A percentile compares a stretch with the other conserved stretches of the same genome.
Conservation (phyloP, 2,888 invertebrate species). For the Steromphala cineraria region DNA sequence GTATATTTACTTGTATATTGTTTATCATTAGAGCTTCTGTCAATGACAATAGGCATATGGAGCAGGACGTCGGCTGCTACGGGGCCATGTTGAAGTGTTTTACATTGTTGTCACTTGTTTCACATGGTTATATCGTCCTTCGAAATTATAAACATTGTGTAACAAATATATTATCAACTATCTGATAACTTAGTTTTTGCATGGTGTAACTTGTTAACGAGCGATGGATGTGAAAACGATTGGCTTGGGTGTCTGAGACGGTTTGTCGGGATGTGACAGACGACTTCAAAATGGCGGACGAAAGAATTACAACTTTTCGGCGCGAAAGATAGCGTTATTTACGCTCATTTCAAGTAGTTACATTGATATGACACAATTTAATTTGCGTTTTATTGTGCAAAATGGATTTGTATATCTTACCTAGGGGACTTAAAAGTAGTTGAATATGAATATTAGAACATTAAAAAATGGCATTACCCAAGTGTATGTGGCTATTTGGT, state of each 20-base stretch:
- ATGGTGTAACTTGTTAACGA: neutral
- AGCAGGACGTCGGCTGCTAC: constrained; percentile 31
- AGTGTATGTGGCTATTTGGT: too few species aligned
- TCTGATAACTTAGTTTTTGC: neutral
- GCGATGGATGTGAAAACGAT: neutral
- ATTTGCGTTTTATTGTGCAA: too few species aligned
- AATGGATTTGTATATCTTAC: too few species aligned
- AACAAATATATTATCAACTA: neutral
- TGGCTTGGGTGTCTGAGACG: neutral
- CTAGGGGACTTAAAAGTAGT: too few species aligned
- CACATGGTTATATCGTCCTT: neutral
- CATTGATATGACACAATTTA: too few species aligned
- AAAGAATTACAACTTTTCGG: constrained; percentile 24
- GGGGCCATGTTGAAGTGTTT: neutral
- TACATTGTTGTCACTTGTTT: constrained; percentile 8
- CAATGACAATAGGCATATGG: neutral
- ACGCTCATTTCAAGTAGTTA: too few species aligned
- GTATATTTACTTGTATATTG: neutral
- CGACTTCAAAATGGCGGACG: constrained; percentile 46
- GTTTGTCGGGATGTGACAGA: constrained; percentile 34
- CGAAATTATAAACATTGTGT: neutral
- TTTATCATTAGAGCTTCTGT: neutral
- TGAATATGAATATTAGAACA: too few species aligned
- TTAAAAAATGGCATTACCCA: too few species aligned
- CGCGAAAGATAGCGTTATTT: constrained; percentile 25